Evolutionary conservation across 2,797 vertebrate genomes (phyloP), one percentile per base, ranked within the genome.

Genomic region (Chelon auratus): DNA sequence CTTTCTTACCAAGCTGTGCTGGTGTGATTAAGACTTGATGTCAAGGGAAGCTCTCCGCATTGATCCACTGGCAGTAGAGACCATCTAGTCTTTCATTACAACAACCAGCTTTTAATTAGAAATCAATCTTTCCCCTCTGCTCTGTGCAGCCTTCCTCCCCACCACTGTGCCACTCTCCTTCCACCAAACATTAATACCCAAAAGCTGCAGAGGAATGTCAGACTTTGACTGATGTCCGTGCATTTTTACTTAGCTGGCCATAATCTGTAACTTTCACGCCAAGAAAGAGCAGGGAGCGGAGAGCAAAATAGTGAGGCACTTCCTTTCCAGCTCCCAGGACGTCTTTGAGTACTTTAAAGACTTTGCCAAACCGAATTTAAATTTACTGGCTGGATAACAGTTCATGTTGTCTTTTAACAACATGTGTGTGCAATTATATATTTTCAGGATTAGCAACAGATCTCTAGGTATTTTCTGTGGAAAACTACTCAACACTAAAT

Each of bases 81-180:
- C 85, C 83, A 83, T 88, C 75, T 80, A 82, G 79, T 83, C 82
- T 92, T 91, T 91, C 80, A 90, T 93, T 92, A 90, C 81, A 64
- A 78, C 85, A 84, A 90, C 82, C 66, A 81, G 75, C 75, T 81
- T 85, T 91, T 93, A 91, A 93, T 92, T 92, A 91, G 84, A 93
- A 93, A 93, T 90, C 89, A 90, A 87, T 91, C 82, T 78, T 60
- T 77, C 56, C 65, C 22, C 78, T 73, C 66, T 78, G 58, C 56
- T 78, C 58, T 58, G 13, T 82, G 52, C 62, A 67, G n/a, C 55
- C 47, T 70, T 53, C 55, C 20, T 47, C 57, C 67, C 62, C 59
- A 64, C 75, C 72, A 69, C 68, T 18, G 22, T 75, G 53, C 75
- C 65, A 63, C 69, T 82, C 68, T 79, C 77, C 57, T 69, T 82